A percentile compares a stretch with the other conserved stretches of the same genome.
Evolutionary conservation across 2,888 invertebrate genomes (phyloP).

Genomic region (Quadroppia sp.): DNA sequence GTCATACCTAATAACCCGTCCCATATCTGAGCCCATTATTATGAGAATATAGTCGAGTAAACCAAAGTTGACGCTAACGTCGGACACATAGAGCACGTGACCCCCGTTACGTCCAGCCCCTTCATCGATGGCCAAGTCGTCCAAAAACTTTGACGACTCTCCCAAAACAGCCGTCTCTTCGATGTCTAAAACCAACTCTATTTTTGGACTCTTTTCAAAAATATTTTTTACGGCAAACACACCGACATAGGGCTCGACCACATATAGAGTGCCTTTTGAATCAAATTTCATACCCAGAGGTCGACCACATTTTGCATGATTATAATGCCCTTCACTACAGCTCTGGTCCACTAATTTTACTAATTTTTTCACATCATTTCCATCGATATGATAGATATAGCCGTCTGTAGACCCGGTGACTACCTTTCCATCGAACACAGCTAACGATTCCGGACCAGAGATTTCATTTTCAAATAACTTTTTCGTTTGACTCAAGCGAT

Average conservation of each 20-base stretch:
- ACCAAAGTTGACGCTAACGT: constrained; percentile 24
- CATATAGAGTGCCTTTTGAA: constrained; percentile 46
- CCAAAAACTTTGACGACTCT: constrained; percentile 13
- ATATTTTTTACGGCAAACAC: constrained; percentile 43
- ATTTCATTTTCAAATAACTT: constrained; percentile 65
- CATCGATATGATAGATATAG: constrained; percentile 69
- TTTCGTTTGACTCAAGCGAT: constrained; percentile 64
- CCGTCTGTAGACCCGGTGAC: constrained; percentile 76
- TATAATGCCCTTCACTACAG: constrained; percentile 43
- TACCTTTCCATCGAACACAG: constrained; percentile 62
- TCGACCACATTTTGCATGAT: constrained; percentile 46
- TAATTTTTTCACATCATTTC: constrained; percentile 38
- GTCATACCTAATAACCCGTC: constrained; percentile 45
- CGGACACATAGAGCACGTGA: constrained; percentile 35
- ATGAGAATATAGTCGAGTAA: neutral
- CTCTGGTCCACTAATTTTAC: constrained; percentile 41
- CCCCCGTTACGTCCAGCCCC: constrained; percentile 16
- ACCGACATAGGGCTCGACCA: constrained; percentile 47
- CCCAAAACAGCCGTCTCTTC: constrained; percentile 25
- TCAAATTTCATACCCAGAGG: constrained; percentile 47
- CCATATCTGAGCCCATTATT: constrained; percentile 38
- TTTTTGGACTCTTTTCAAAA: constrained; percentile 20
- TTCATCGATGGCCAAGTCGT: constrained; percentile 39
- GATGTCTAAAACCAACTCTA: constrained; percentile 24
- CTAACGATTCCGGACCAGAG: constrained; percentile 75